phyloP scores from a whole-genome alignment of 2,113 vertebrate genomes.

The Lasiurus cinereus region DNA sequence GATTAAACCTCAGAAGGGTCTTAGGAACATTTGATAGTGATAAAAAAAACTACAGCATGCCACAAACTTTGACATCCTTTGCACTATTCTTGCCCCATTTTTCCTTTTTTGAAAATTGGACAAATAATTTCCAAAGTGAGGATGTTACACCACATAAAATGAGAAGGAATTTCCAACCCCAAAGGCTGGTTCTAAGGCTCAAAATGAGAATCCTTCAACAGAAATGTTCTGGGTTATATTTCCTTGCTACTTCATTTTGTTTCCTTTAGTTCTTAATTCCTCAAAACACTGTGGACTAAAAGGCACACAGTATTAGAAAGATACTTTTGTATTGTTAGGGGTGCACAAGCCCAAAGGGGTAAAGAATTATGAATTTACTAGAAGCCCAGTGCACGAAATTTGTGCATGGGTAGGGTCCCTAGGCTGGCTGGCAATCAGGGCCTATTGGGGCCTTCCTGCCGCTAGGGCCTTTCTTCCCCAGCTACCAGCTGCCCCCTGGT shows the following conservation, averaged over 20 bases:
- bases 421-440: too few relatives aligned
- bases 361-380: too few relatives aligned
- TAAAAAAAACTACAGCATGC: not conserved
- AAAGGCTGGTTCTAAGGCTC: not conserved
- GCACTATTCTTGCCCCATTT: not conserved
- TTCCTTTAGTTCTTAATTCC: not conserved
- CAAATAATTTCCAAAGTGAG: not conserved
- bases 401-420: too few relatives aligned
- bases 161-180: not conserved
- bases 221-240: not conserved
- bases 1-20: not conserved
- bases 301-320: not conserved
- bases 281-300: not conserved
- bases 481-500: too few relatives aligned
- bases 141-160: not conserved
- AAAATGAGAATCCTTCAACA: not conserved
- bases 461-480: too few relatives aligned
- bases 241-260: not conserved
- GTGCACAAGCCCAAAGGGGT: too few relatives aligned
- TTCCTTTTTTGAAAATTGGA: not conserved
- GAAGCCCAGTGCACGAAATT: too few relatives aligned
- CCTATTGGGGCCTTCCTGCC: too few relatives aligned
- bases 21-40: not conserved
- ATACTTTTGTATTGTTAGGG: not conserved
- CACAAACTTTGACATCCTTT: not conserved